These are phyloP conservation scores for Saccostrea cuccullata DNA, from an alignment of 1,140 invertebrate species.

Conservation along the genomic window DNA sequence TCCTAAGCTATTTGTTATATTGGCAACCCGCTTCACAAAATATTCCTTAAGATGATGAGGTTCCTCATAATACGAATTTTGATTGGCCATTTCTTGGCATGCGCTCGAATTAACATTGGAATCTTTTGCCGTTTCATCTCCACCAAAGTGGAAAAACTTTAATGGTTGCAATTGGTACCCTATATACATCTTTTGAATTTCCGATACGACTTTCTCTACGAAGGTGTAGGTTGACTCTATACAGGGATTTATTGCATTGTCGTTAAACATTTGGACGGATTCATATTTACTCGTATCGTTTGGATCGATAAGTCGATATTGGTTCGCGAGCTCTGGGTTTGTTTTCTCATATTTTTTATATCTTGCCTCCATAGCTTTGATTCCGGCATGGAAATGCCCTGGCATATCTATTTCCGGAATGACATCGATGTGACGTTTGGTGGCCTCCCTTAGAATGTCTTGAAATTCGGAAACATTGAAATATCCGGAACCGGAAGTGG, in stretches of 20 bases:
- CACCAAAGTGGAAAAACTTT: slow-evolving; percentile 72
- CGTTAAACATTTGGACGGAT: slow-evolving; percentile 68
- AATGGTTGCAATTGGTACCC: slow-evolving; percentile 57
- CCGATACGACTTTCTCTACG: slow-evolving; percentile 57
- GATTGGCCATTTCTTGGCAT: slow-evolving; percentile 56
- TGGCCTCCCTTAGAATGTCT: slow-evolving; percentile 68
- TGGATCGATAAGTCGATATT: slow-evolving; percentile 61
- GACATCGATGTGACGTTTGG: slow-evolving; percentile 66
- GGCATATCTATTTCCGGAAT: slow-evolving; percentile 77
- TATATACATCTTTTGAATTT: slow-evolving; percentile 62
- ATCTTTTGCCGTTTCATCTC: slow-evolving; percentile 73
- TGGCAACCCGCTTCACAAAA: slow-evolving; percentile 58
- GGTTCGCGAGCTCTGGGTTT: slow-evolving; percentile 23
- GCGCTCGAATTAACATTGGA: slow-evolving; percentile 68
- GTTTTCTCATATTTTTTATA: slow-evolving; percentile 11
- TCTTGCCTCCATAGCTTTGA: slow-evolving; percentile 68
- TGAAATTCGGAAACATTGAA: slow-evolving; percentile 68
- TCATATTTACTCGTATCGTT: slow-evolving; percentile 51
- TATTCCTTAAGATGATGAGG: slow-evolving; percentile 59
- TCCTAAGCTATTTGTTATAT: slow-evolving; percentile 54
- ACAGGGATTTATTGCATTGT: slow-evolving; percentile 73
- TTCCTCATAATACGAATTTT: not conserved
- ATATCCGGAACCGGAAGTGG: slow-evolving; percentile 64
- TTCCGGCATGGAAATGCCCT: slow-evolving; percentile 72
- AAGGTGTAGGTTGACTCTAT: slow-evolving; percentile 68